Conservation (phyloP, 2,888 invertebrate species). For the Leptinotarsa rubiginosa region DNA sequence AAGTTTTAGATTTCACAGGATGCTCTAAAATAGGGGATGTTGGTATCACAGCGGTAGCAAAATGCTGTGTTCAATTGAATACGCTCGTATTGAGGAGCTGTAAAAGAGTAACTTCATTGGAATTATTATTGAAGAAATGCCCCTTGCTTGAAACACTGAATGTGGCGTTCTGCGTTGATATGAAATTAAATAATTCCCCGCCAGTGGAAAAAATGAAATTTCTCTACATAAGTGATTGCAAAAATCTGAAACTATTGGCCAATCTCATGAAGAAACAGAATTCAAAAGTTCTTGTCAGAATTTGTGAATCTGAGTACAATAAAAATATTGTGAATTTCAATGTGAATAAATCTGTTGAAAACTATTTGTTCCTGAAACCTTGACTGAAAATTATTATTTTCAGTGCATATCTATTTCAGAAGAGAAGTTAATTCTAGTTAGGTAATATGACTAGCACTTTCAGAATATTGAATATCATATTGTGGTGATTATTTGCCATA, state of each 20-base stretch:
- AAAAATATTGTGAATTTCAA: conserved; percentile 27
- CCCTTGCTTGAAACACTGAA: conserved; percentile 36
- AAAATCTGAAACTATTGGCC: conserved; percentile 32
- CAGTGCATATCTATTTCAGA: too few species aligned
- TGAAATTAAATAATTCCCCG: conserved; percentile 11
- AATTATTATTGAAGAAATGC: conserved; percentile 31
- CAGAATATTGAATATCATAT: too few species aligned
- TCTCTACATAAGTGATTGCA: conserved; percentile 38
- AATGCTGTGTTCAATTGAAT: conserved; percentile 38
- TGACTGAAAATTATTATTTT: too few species aligned
- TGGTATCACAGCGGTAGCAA: conserved; percentile 35
- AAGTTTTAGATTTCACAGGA: conserved; percentile 43
- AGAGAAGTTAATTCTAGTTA: too few species aligned
- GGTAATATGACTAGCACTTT: too few species aligned
- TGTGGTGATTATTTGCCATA: too few species aligned
- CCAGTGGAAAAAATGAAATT: conserved; percentile 25
- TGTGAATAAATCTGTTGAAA: not conserved
- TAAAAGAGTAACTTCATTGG: conserved; percentile 34
- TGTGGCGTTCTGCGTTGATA: conserved; percentile 39
- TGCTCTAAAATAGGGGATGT: conserved; percentile 36
- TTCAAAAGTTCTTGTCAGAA: conserved; percentile 22
- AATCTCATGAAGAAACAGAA: conserved; percentile 25
- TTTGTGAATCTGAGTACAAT: conserved; percentile 43
- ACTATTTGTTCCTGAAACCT: too few species aligned
- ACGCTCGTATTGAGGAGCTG: conserved; percentile 39